Percentiles rank a stretch among this genome's conserved stretches.
Conservation (phyloP, 2,113 vertebrate genomes). For the Meriones unguiculatus region DNA sequence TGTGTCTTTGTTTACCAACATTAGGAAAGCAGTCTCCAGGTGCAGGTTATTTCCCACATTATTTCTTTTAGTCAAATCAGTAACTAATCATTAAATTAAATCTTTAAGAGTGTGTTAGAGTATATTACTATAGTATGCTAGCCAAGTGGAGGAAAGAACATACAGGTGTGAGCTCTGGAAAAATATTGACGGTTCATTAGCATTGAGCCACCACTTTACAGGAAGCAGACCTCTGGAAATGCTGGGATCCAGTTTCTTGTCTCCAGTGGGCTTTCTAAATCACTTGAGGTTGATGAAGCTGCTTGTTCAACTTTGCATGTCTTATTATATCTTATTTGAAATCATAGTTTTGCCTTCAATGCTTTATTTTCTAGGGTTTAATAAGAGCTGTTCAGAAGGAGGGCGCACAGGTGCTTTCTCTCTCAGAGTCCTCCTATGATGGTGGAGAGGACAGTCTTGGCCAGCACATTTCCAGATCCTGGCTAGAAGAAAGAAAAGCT, state of each 20-base stretch:
- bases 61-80: constrained; percentile 45
- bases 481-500: constrained; percentile 92
- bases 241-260: neutral
- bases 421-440: constrained; percentile 90
- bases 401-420: constrained; percentile 95
- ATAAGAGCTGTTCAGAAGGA: constrained; percentile 96
- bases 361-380: constrained; percentile 88
- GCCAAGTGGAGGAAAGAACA: constrained; percentile 12
- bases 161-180: neutral
- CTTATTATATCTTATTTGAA: constrained; percentile 27
- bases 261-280: constrained; percentile 12
- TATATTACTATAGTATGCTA: neutral
- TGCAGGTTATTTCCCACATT: neutral
- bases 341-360: constrained; percentile 38
- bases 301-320: neutral
- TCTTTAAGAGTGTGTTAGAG: no score
- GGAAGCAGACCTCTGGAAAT: neutral
- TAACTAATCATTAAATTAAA: constrained; percentile 4
- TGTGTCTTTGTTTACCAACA: neutral
- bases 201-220: neutral
- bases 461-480: constrained; percentile 84
- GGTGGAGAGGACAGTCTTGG: constrained; percentile 84
- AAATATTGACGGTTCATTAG: neutral
- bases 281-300: neutral
- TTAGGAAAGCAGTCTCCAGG: constrained; percentile 39